Evolutionary conservation across 1,140 invertebrate species (phyloP).

Genomic region (Muscidifurax raptorellus): DNA sequence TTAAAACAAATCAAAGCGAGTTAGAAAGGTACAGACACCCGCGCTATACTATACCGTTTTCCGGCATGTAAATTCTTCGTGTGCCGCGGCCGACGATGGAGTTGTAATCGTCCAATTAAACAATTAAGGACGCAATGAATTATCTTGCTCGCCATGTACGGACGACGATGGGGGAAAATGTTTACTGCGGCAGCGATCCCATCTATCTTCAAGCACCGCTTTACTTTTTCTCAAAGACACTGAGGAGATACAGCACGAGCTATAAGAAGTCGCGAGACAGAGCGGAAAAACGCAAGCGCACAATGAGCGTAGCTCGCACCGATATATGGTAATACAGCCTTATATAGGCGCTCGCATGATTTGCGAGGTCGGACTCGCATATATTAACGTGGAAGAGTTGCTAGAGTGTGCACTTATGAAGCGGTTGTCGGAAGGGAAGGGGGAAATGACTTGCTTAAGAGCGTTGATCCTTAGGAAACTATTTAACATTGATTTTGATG

Average conservation of each 20-base stretch:
- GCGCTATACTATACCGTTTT: background rate
- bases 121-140: slow-evolving; percentile 33
- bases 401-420: background rate
- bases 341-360: background rate
- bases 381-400: background rate
- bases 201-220: background rate
- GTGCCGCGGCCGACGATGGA: background rate
- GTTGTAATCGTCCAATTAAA: slow-evolving; percentile 31
- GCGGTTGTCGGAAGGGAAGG: background rate
- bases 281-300: background rate
- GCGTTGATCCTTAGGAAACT: too few species aligned
- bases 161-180: background rate
- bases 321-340: background rate
- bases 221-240: slow-evolving; percentile 10
- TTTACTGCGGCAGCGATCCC: background rate
- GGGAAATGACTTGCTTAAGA: background rate
- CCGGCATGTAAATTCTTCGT: background rate
- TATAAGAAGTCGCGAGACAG: background rate
- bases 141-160: background rate
- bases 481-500: background rate
- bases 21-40: background rate
- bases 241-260: background rate
- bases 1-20: background rate
- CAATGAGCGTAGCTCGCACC: background rate
- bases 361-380: background rate